A percentile compares a stretch with the other conserved stretches of the same genome.
Conservation (phyloP, 2,797 vertebrate genomes). For the Pseudocheirus occidentalis region DNA sequence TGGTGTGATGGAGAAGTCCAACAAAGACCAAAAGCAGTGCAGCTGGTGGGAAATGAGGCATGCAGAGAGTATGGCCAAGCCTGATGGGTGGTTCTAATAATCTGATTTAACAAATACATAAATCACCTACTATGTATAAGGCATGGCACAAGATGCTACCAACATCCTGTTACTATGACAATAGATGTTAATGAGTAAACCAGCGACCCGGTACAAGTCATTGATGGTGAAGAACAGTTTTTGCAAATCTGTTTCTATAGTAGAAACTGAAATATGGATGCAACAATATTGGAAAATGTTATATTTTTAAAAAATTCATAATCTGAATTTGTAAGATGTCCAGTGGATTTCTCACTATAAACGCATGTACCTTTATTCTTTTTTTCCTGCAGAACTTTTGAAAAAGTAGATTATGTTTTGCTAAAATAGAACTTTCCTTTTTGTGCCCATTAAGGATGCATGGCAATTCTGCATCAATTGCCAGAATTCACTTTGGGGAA, state of each 20-base stretch:
- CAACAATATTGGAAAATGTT: slow-evolving; percentile 1
- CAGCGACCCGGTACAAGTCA: not conserved
- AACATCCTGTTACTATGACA: not conserved
- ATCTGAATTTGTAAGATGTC: not conserved
- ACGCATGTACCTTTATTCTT: not conserved
- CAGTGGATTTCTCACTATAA: not conserved
- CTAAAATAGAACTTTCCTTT: slow-evolving; percentile 66
- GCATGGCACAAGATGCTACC: not conserved
- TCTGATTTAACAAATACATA: not conserved
- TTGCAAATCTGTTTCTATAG: slow-evolving; percentile 44
- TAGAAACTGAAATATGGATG: slow-evolving; percentile 12
- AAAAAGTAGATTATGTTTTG: slow-evolving; percentile 75
- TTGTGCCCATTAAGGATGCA: slow-evolving; percentile 70
- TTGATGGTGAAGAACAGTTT: no score
- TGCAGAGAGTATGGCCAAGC: not conserved
- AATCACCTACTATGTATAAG: not conserved
- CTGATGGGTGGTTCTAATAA: not conserved
- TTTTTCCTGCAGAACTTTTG: slow-evolving; percentile 18
- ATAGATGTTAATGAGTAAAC: not conserved
- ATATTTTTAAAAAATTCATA: slow-evolving; percentile 42
- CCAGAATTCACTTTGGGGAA: slow-evolving; percentile 75
- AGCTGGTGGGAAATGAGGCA: not conserved
- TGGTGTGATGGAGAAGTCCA: not conserved
- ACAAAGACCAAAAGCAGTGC: not conserved
- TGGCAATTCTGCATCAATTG: slow-evolving; percentile 75